phyloP scores from a whole-genome alignment of 2,888 invertebrate genomes.

The Odontothrips loti region DNA sequence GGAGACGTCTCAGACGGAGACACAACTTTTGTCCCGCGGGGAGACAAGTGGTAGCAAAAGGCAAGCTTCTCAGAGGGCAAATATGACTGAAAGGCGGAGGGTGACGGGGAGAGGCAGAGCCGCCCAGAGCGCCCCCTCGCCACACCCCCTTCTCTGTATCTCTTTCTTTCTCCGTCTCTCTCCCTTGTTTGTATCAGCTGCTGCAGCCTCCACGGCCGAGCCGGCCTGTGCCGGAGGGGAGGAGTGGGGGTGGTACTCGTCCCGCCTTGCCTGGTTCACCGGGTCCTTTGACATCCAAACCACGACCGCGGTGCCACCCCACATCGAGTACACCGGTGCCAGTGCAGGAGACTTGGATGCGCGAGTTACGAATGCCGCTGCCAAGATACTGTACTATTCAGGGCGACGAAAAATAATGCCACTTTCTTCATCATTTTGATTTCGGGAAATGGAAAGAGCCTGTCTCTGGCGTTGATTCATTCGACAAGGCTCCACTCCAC shows the following conservation, averaged over 20 bases:
- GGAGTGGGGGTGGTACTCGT: background rate
- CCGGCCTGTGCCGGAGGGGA: background rate
- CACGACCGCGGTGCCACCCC: too few species aligned
- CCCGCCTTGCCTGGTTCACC: background rate
- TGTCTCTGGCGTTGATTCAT: too few species aligned
- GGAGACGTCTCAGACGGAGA: background rate
- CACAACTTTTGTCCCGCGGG: slow-evolving; percentile 7
- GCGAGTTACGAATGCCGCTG: too few species aligned
- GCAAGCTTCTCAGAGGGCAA: background rate
- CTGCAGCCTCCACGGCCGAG: background rate
- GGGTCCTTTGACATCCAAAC: background rate
- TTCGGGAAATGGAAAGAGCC: too few species aligned
- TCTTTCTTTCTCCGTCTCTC: background rate
- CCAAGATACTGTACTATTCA: too few species aligned
- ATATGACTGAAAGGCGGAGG: background rate
- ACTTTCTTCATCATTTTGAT: too few species aligned
- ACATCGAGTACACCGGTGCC: too few species aligned
- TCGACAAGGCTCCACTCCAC: too few species aligned
- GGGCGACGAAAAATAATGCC: too few species aligned
- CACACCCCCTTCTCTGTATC: too few species aligned
- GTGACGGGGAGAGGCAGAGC: background rate
- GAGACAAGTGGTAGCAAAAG: background rate
- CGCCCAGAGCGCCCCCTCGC: background rate
- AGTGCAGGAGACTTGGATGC: too few species aligned
- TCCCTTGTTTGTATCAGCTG: slow-evolving; percentile 23